phyloP scores from a whole-genome alignment of 2,113 vertebrate species.

The Platanista minor region DNA sequence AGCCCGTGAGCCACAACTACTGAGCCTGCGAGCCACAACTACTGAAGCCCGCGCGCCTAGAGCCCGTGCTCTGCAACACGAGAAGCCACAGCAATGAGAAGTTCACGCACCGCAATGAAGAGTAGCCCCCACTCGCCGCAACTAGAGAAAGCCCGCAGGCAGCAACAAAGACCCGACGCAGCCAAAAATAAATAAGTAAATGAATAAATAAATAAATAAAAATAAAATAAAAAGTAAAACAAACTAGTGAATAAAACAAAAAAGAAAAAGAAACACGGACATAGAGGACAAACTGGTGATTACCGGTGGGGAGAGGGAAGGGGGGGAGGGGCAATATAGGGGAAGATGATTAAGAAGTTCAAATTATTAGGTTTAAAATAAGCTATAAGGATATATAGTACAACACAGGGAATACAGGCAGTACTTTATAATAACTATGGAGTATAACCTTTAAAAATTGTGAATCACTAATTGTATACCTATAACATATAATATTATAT shows the following conservation, averaged over 20 bases:
- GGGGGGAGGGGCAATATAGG: too few relatives aligned
- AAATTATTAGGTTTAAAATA: neutral
- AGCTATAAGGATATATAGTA: neutral
- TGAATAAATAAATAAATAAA: too few relatives aligned
- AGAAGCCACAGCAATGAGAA: too few relatives aligned
- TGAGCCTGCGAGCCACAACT: too few relatives aligned
- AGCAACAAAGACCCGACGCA: too few relatives aligned
- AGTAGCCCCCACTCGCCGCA: too few relatives aligned
- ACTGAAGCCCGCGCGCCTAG: too few relatives aligned
- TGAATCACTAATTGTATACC: neutral
- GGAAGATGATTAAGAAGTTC: neutral
- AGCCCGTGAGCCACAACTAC: too few relatives aligned
- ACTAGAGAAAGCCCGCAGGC: too few relatives aligned
- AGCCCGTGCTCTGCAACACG: too few relatives aligned
- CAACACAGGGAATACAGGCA: neutral
- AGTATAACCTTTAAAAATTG: neutral
- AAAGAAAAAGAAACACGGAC: neutral
- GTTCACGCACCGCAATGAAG: too few relatives aligned
- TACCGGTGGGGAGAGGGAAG: neutral
- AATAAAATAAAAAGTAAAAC: neutral
- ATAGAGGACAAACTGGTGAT: neutral
- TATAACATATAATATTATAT: neutral
- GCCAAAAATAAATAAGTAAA: too few relatives aligned
- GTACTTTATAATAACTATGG: neutral
- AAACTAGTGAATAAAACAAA: neutral